Percentiles rank a stretch among this genome's conserved stretches.
Evolutionary conservation across 2,888 invertebrate genomes (phyloP).

Genomic region (Hydraecia micacea): DNA sequence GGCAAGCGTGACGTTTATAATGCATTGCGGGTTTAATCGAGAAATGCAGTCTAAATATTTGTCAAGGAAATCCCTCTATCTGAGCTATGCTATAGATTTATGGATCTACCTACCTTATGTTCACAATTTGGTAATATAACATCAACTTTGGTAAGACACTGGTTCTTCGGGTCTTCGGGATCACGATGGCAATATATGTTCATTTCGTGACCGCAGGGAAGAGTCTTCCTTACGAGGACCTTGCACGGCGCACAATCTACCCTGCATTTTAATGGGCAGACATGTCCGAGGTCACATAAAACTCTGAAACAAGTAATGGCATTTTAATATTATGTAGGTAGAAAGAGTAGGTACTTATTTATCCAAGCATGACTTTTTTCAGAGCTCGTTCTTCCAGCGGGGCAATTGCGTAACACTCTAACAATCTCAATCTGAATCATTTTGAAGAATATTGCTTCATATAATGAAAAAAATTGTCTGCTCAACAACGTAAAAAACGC

Average conservation of each 20-base stretch:
- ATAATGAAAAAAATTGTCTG: not conserved
- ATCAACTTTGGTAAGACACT: constrained; percentile 74
- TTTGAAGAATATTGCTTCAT: too few species aligned
- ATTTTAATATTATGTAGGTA: not conserved
- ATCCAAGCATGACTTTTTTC: not conserved
- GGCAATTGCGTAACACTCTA: not conserved
- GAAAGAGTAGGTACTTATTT: not conserved
- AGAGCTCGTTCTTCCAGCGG: not conserved
- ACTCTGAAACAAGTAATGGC: constrained; percentile 74
- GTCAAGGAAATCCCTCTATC: not conserved
- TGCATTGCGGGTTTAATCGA: not conserved
- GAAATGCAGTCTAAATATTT: not conserved
- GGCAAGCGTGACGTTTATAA: not conserved
- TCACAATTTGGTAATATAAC: constrained; percentile 78
- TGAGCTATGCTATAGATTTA: constrained; percentile 1
- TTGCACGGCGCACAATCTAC: constrained; percentile 85
- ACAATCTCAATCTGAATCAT: not conserved
- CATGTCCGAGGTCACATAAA: constrained; percentile 87
- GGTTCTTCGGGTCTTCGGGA: constrained; percentile 74
- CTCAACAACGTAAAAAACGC: not conserved
- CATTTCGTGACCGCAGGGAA: constrained; percentile 88
- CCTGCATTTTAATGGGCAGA: constrained; percentile 87
- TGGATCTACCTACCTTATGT: constrained; percentile 75
- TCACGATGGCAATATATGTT: constrained; percentile 85
- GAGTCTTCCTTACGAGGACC: constrained; percentile 77